A percentile compares a stretch with the other conserved stretches of the same genome.
These are phyloP conservation scores for Corynorhinus townsendii DNA, from an alignment of 2,113 vertebrate genomes.

Conservation along the genomic window DNA sequence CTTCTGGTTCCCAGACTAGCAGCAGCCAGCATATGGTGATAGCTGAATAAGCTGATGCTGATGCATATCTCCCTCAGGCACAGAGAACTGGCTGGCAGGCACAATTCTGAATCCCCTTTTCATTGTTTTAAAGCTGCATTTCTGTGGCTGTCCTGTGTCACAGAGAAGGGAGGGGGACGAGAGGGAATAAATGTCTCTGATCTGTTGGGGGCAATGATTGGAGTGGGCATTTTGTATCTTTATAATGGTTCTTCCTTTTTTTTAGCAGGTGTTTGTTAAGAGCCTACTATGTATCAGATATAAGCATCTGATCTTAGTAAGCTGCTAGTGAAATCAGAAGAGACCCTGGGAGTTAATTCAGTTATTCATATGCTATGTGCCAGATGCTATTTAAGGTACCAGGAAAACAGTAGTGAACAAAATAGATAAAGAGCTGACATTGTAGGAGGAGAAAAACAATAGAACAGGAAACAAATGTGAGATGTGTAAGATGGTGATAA, in stretches of 20 bases:
- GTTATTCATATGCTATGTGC: background rate
- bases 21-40: conserved; percentile 43
- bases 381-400: background rate
- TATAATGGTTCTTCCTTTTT: background rate
- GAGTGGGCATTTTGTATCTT: background rate
- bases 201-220: background rate
- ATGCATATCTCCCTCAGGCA: conserved; percentile 42
- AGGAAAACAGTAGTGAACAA: background rate
- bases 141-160: background rate
- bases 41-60: conserved; percentile 53
- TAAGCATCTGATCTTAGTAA: background rate
- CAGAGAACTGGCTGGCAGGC: conserved; percentile 24
- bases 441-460: background rate
- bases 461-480: background rate
- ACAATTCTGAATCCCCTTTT: background rate
- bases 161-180: background rate
- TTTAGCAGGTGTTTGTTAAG: background rate
- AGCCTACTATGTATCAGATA: background rate
- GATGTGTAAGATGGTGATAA: background rate
- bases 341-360: background rate
- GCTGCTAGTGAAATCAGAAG: background rate
- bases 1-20: conserved; percentile 41
- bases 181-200: background rate
- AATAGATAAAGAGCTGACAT: background rate
- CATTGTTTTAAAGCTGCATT: conserved; percentile 2